These are phyloP conservation scores for Abrostola triplasia DNA, from an alignment of 2,888 invertebrate genomes.

Conservation along the genomic window DNA sequence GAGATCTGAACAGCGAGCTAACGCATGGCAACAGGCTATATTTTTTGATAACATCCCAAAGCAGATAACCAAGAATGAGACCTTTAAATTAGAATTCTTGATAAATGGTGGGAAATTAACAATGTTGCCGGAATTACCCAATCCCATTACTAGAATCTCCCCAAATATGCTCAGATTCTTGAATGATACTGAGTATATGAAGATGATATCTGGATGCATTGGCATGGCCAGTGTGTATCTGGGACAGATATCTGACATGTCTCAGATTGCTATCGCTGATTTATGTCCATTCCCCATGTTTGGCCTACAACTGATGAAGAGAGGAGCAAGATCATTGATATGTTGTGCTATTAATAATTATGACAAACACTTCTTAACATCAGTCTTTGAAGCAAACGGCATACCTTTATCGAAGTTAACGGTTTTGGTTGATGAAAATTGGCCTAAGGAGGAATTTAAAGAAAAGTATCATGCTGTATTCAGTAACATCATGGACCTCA, in stretches of 20 bases:
- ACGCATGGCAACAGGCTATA: constrained; percentile 94
- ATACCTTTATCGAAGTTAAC: constrained; percentile 74
- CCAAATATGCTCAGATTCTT: constrained; percentile 78
- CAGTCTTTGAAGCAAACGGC: constrained; percentile 78
- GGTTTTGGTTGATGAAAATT: constrained; percentile 73
- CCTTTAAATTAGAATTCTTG: constrained; percentile 71
- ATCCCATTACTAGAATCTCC: constrained; percentile 68
- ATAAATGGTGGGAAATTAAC: constrained; percentile 77
- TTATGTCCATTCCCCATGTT: constrained; percentile 90
- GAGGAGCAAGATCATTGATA: constrained; percentile 80
- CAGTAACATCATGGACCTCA: constrained; percentile 85
- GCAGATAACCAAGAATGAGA: constrained; percentile 65
- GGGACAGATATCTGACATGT: constrained; percentile 74
- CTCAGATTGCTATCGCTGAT: constrained; percentile 84
- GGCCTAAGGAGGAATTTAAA: constrained; percentile 65
- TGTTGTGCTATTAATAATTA: constrained; percentile 76
- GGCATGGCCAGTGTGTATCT: constrained; percentile 75
- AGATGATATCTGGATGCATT: constrained; percentile 74
- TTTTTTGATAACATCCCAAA: constrained; percentile 88
- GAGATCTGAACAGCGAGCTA: constrained; percentile 75
- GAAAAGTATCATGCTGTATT: constrained; percentile 87
- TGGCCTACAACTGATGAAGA: constrained; percentile 88
- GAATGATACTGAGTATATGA: constrained; percentile 84
- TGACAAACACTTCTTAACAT: constrained; percentile 79
- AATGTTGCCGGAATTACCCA: constrained; percentile 62